Conservation (phyloP, 35 echinoderm and acorn worm species). For the Apostichopus parvimensis region DNA sequence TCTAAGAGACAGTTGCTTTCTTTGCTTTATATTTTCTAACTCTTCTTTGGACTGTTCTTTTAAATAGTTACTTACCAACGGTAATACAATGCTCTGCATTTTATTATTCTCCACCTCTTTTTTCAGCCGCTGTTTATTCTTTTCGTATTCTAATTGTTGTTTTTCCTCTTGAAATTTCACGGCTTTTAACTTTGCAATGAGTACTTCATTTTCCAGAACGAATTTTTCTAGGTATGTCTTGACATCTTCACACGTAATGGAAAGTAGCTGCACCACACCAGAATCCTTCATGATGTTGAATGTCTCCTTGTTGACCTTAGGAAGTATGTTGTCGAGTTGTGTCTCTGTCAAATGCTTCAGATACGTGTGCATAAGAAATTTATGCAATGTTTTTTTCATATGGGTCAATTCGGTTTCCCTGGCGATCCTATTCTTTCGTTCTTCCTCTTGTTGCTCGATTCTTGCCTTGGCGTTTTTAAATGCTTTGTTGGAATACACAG, state of each 20-base stretch:
- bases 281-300: background rate
- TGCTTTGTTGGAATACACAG: background rate
- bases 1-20: background rate
- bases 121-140: background rate
- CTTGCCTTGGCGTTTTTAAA: background rate
- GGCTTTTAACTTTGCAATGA: background rate
- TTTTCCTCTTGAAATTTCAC: background rate
- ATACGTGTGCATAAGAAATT: constrained; percentile 15
- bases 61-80: background rate
- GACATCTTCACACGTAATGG: background rate
- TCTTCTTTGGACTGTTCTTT: background rate
- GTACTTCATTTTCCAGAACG: background rate
- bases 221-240: background rate
- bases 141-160: background rate
- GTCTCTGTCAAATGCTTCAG: background rate
- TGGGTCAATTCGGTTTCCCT: constrained; percentile 1
- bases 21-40: background rate
- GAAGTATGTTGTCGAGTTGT: background rate
- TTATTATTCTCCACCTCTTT: background rate
- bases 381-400: background rate
- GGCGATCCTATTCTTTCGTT: constrained; percentile 1
- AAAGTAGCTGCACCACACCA: background rate
- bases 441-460: background rate
- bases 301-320: background rate
- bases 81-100: background rate